Conservation (phyloP, 2,888 invertebrate genomes). For the Brachypalpus laphriformis region DNA sequence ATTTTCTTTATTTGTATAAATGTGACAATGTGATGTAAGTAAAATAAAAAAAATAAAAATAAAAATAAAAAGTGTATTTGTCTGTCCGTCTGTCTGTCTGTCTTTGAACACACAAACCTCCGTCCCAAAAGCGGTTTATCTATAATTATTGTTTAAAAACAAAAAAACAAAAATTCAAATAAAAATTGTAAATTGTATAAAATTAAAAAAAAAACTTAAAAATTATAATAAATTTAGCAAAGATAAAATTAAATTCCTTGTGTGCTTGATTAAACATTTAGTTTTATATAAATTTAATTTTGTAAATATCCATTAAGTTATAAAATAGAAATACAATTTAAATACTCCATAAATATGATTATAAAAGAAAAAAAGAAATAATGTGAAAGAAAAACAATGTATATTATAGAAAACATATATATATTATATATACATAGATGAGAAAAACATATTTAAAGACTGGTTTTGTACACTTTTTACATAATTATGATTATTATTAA, state of each 20-base stretch:
- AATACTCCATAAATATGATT: conserved; percentile 65
- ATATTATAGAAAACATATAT: conserved; percentile 59
- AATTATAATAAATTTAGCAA: conserved; percentile 41
- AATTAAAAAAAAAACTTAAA: conserved; percentile 48
- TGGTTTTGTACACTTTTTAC: conserved; percentile 75
- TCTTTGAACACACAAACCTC: conserved; percentile 41
- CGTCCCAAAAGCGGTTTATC: conserved; percentile 73
- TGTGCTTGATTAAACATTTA: conserved; percentile 58
- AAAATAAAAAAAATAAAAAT: not conserved
- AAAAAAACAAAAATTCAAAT: conserved; percentile 57
- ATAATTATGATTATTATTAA: conserved; percentile 74
- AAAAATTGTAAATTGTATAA: conserved; percentile 76
- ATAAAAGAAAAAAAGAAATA: conserved; percentile 27
- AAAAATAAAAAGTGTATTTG: conserved; percentile 34
- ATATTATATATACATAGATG: conserved; percentile 48
- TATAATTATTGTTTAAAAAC: conserved; percentile 64
- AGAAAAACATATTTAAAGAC: conserved; percentile 74
- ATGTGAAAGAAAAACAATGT: conserved; percentile 36
- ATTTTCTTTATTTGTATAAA: conserved; percentile 49
- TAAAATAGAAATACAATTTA: conserved; percentile 55
- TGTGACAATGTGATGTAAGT: conserved; percentile 65
- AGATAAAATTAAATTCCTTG: conserved; percentile 52
- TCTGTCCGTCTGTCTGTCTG: conserved; percentile 64
- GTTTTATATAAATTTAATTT: conserved; percentile 48
- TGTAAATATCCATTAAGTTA: conserved; percentile 68